Evolutionary conservation across 2,113 vertebrate genomes (phyloP).

Genomic region (Taurulus bubalis): DNA sequence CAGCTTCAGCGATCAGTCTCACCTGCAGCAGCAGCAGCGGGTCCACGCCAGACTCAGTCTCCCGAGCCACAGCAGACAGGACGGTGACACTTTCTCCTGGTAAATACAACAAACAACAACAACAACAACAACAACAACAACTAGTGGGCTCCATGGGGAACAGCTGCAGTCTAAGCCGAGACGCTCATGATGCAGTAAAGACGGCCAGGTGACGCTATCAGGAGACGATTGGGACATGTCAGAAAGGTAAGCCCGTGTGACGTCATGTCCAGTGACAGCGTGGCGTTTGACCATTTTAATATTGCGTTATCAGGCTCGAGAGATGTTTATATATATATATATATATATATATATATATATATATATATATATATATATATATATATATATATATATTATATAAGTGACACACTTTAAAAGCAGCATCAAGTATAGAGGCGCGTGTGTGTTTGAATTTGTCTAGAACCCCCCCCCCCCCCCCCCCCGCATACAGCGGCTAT

Average conservation of each 20-base stretch:
- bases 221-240: constrained; percentile 87
- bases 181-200: constrained; percentile 43
- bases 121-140: neutral
- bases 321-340: no score
- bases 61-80: neutral
- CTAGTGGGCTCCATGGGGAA: constrained; percentile 74
- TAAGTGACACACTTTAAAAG: neutral
- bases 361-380: no score
- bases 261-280: neutral
- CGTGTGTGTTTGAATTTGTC: constrained; percentile 5
- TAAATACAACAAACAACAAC: neutral
- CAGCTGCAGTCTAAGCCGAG: constrained; percentile 46
- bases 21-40: constrained; percentile 12
- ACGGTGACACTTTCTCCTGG: constrained; percentile 18
- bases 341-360: no score
- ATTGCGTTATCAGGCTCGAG: neutral
- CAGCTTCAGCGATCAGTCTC: constrained; percentile 39
- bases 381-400: no score
- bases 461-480: constrained; percentile 4
- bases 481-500: constrained; percentile 44
- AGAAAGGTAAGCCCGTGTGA: constrained; percentile 86
- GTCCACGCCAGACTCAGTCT: constrained; percentile 21
- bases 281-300: neutral
- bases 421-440: constrained; percentile 31
- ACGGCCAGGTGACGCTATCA: constrained; percentile 51